These are phyloP conservation scores for Aphelocoma californica DNA, from an alignment of 2,797 vertebrate genomes.

Conservation along the genomic window DNA sequence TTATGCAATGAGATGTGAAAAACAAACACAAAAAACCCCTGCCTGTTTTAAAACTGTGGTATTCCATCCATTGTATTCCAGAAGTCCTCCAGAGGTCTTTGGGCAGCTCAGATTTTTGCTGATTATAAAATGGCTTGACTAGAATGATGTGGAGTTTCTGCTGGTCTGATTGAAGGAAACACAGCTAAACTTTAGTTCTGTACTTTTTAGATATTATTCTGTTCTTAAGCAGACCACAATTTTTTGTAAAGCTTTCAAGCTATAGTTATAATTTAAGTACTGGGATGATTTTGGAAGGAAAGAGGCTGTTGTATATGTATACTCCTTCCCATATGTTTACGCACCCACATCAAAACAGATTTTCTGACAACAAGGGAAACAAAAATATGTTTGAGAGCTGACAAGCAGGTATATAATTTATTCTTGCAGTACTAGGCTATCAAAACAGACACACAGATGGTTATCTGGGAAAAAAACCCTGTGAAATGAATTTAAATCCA, in stretches of 20 bases:
- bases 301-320: background rate
- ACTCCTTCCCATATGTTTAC: background rate
- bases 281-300: background rate
- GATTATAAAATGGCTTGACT: background rate
- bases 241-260: background rate
- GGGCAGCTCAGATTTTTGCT: background rate
- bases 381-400: background rate
- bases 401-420: background rate
- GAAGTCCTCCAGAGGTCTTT: background rate
- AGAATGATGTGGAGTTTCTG: background rate
- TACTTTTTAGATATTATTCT: background rate
- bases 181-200: background rate
- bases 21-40: background rate
- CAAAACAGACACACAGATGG: background rate
- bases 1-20: background rate
- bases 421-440: background rate
- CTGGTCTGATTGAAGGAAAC: background rate
- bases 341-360: background rate
- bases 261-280: background rate
- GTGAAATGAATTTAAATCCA: background rate
- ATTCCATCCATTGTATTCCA: constrained; percentile 21
- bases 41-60: background rate
- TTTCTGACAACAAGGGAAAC: background rate
- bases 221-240: background rate
- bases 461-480: background rate